These are phyloP conservation scores for Drosophila prolongata DNA, from an alignment of 2,888 invertebrate species.

Conservation along the genomic window DNA sequence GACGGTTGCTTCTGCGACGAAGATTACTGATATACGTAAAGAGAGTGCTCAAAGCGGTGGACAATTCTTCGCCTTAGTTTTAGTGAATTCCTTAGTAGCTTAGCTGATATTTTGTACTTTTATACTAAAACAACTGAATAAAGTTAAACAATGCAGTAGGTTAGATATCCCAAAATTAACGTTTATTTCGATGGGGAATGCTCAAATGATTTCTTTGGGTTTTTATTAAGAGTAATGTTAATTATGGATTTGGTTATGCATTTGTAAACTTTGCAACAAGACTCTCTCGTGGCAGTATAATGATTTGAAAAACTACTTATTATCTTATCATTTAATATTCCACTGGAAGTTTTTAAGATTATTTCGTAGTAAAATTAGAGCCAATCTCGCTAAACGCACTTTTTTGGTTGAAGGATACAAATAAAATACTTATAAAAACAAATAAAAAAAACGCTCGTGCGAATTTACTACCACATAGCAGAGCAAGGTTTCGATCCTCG, in stretches of 20 bases:
- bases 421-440: not conserved
- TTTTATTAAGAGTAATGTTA: no score
- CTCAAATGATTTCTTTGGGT: no score
- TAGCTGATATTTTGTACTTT: slow-evolving; percentile 64
- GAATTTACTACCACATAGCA: slow-evolving; percentile 71
- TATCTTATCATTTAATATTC: no score
- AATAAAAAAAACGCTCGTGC: slow-evolving; percentile 8
- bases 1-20: slow-evolving; percentile 93
- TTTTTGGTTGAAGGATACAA: no score
- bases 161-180: slow-evolving; percentile 17
- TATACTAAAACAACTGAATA: slow-evolving; percentile 60
- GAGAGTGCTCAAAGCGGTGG: slow-evolving; percentile 7
- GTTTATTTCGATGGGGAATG: no score
- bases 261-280: no score
- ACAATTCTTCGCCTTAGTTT: slow-evolving; percentile 49
- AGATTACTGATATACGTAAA: slow-evolving; percentile 56
- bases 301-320: no score
- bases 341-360: no score
- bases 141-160: slow-evolving; percentile 60
- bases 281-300: no score
- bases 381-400: no score
- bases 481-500: slow-evolving; percentile 85
- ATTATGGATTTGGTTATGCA: no score
- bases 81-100: slow-evolving; percentile 38
- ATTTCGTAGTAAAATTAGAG: no score